phyloP scores from a whole-genome alignment of 2,797 vertebrate genomes.

The Pseudocheirus occidentalis region DNA sequence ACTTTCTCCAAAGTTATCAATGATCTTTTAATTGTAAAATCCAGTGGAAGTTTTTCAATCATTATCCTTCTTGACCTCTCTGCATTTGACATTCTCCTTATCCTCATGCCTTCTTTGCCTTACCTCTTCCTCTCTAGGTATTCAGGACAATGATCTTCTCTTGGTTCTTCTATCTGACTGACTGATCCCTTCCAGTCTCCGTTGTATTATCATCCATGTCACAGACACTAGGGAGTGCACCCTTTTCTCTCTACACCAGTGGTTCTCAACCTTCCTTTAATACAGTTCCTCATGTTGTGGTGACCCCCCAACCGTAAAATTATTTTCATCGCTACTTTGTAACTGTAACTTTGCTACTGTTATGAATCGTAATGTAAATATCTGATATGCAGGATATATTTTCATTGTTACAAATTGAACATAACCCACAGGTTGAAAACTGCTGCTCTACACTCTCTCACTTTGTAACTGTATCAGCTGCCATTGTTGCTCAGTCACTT shows the following conservation, averaged over 20 bases:
- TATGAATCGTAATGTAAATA: too few species aligned
- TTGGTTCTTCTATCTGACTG: background rate
- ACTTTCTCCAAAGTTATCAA: background rate
- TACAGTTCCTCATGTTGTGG: too few species aligned
- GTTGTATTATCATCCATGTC: background rate
- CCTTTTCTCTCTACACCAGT: background rate
- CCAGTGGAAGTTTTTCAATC: background rate
- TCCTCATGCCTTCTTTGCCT: background rate
- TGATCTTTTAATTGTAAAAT: background rate
- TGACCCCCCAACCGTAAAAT: too few species aligned
- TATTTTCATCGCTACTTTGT: too few species aligned
- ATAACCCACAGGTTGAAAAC: too few species aligned
- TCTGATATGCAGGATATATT: too few species aligned
- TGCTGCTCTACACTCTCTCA: background rate
- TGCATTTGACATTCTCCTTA: background rate
- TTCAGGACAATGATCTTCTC: background rate
- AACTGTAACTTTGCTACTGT: too few species aligned
- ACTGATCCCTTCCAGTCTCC: background rate
- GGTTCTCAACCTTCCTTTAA: too few species aligned
- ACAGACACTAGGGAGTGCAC: background rate
- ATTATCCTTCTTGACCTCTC: background rate
- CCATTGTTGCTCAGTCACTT: background rate
- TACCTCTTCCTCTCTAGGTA: background rate
- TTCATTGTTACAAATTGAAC: too few species aligned
- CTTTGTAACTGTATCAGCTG: background rate